Conservation (phyloP, 2,888 invertebrate genomes). For the Dorcus hopei region DNA sequence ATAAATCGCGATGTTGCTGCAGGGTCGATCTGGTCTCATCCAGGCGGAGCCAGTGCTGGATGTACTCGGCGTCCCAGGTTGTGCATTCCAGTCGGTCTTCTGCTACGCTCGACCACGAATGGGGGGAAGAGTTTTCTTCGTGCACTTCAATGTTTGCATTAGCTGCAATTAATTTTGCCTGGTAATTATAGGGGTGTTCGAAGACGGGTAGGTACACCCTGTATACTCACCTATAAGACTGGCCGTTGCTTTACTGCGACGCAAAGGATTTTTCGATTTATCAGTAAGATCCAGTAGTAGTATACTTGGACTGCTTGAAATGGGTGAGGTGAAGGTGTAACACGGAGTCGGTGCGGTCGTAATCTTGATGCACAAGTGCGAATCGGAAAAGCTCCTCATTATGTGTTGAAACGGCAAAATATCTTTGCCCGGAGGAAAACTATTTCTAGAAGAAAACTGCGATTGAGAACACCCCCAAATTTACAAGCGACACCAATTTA, state of each 20-base stretch:
- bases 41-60: constrained; percentile 72
- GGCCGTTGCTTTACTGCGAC: constrained; percentile 56
- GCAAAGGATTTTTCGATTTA: constrained; percentile 53
- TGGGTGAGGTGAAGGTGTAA: constrained; percentile 56
- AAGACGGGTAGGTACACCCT: no score
- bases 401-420: constrained; percentile 70
- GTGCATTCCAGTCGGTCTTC: constrained; percentile 59
- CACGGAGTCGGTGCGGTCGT: constrained; percentile 59
- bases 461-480: not conserved
- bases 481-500: constrained; percentile 16
- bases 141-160: constrained; percentile 38
- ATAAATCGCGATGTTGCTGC: constrained; percentile 66
- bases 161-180: constrained; percentile 23
- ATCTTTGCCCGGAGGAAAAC: constrained; percentile 69
- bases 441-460: constrained; percentile 53
- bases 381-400: constrained; percentile 72
- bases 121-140: constrained; percentile 43
- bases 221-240: constrained; percentile 45
- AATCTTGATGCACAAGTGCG: constrained; percentile 69
- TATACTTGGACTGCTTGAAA: constrained; percentile 61
- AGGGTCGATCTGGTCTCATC: constrained; percentile 68
- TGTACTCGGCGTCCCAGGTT: constrained; percentile 69
- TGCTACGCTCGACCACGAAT: constrained; percentile 59
- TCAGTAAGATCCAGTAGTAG: constrained; percentile 62
- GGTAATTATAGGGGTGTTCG: no score